phyloP scores from a whole-genome alignment of 2,888 invertebrate genomes.

The Steinernema hermaphroditum region DNA sequence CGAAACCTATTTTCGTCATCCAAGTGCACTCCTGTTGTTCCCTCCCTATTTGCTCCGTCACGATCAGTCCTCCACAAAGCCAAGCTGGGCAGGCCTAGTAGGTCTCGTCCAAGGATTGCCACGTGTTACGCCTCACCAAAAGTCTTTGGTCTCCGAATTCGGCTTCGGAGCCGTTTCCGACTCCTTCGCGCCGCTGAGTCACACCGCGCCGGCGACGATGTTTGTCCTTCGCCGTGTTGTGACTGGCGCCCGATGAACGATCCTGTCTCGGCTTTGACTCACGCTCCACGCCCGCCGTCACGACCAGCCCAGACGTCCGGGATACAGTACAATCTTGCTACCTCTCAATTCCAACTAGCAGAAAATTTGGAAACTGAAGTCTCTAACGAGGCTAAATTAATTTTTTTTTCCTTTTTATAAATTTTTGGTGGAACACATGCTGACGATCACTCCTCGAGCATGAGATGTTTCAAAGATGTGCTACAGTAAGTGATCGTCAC shows the following conservation, averaged over 20 bases:
- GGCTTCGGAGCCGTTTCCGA: neutral
- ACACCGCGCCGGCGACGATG: slow-evolving; percentile 10
- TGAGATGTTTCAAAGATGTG: no score
- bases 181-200: slow-evolving; percentile 3
- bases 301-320: neutral
- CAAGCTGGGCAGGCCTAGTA: neutral
- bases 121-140: neutral
- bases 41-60: no score
- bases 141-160: neutral
- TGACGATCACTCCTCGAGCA: no score
- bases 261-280: slow-evolving; percentile 7
- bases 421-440: no score
- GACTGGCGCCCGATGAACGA: slow-evolving; percentile 12
- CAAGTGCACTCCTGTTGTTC: neutral
- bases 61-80: no score
- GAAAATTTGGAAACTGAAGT: no score
- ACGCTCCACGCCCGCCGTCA: neutral
- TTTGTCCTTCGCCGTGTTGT: slow-evolving; percentile 29
- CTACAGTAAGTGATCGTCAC: no score
- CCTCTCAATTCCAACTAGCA: no score
- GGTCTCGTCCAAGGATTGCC: neutral
- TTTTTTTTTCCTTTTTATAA: no score
- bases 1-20: neutral
- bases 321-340: neutral
- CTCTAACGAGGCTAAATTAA: no score